Base-by-base conservation (phyloP, 2,888 invertebrate genomes). In the Mantis religiosa region DNA sequence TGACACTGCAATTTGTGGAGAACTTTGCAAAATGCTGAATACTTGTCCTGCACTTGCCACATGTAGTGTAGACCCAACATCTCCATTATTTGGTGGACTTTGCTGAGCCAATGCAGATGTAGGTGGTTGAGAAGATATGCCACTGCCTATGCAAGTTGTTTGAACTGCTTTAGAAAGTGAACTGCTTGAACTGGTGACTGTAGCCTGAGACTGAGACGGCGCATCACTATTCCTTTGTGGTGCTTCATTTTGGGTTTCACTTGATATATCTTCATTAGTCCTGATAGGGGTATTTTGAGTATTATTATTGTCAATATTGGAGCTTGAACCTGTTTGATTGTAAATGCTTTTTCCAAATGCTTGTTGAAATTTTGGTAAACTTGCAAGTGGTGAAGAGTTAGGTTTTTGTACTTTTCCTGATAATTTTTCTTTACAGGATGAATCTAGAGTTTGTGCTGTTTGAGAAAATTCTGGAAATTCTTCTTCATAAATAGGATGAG, bases 321-420 rank as follows among this genome's bases (percentile, higher is more conserved):
- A 28, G 47, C 89, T 85, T 28, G 89, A n/a, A 12, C 89, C 85
- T 47, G 89, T 87, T 71, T 71, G 54, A 20, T 89, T 88, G 83
- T 92, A 96, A 84, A 96, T 95, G 85, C 96, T 95, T 93, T 96
- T 96, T 0, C 97, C 96, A 92, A 97, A 97, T 0, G 96, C 97
- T 93, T 97, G 97, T 92, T 96, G 96, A 92, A 97, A 97, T 93
- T 97, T 97, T 4, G 97, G 97, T 89, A 97, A 93, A 88, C 94
- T 94, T 15, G 94, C 94, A 12, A 83, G 27, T 28, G 87, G 89
- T 81, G 89, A 87, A 27, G 47, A 28, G n/a, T 28, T 28, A 82
- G 88, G 85, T 87, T 88, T 41, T 71, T 88, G 88, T 9, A 30
- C 41, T 82, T 82, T 88, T 34, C 20, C 34, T 83, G 83, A 20